Evolutionary conservation across 2,888 invertebrate species (phyloP), one percentile per base, ranked within the genome.

Genomic region (Ormyrus labotus): DNA sequence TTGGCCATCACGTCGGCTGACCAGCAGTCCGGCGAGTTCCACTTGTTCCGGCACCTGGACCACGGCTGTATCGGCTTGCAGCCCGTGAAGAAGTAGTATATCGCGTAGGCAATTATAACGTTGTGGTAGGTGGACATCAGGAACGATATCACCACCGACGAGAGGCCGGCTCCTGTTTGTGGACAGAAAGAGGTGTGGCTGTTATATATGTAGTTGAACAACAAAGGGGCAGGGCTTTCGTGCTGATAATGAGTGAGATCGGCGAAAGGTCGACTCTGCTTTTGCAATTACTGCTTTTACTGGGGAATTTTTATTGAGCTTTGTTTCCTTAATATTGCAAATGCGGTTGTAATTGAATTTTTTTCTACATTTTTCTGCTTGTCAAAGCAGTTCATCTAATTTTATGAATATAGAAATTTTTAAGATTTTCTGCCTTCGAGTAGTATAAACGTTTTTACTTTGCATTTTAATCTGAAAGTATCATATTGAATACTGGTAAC

Each of bases 111-210:
- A 91, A 98, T 97, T 91, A 98, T 96, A 85, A 98, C 97, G 91
- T 97, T 97, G 91, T 98, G 98, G 91, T 98, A 98, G 73, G 98
- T 97, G 85, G 97, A 97, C 95, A 98, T 96, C 89, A 98, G 92
- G 92, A 98, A 97, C 84, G 98, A 98, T 91, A 98, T 96, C 90
- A 98, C 95, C 83, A 98, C 97, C 90, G 97, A 97, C 81, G 97
- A 97, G 86, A 98, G 92, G 80, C 98, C 98, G 85, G 97, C 96
- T 87, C 98, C 98, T 98, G 92, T 7, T 34, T 8, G 9, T 10
- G 65, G 45, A 50, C 19, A 81, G 78, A 67, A 34, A 55, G 11
- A 65, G 34, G 34, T 34, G 34, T 34, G 34, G 34, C 34, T 34
- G 34, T 34, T 34, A 34, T 2, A 34, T 4, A 13, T 13, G 11